Percentiles rank a stretch among this genome's conserved stretches.
Conservation (phyloP, 2,113 vertebrate genomes). For the Aspidoscelis tigris region DNA sequence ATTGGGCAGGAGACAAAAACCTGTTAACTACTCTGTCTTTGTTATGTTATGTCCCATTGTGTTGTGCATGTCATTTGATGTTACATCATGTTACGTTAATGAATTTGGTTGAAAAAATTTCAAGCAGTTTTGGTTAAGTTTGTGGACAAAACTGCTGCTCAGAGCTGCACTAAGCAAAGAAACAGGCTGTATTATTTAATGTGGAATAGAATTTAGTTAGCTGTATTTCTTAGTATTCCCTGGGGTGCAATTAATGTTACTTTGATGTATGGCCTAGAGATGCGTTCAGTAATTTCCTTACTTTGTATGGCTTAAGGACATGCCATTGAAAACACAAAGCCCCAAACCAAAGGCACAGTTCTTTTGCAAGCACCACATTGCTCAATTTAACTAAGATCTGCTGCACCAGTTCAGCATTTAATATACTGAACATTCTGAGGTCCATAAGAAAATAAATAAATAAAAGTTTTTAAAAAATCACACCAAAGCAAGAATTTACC, state of each 20-base stretch:
- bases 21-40: too few relatives aligned
- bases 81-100: background rate
- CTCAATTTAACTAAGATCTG: background rate
- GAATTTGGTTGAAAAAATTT: background rate
- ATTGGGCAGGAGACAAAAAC: too few relatives aligned
- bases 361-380: background rate
- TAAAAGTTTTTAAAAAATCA: too few relatives aligned
- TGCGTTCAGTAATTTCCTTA: background rate
- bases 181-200: background rate
- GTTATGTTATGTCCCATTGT: too few relatives aligned
- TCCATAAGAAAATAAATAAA: too few relatives aligned
- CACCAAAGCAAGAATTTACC: too few relatives aligned
- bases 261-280: background rate
- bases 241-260: too few relatives aligned
- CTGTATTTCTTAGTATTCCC: background rate
- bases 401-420: too few relatives aligned
- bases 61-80: too few relatives aligned
- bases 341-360: background rate
- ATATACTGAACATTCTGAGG: too few relatives aligned
- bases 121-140: background rate
- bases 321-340: too few relatives aligned
- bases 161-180: background rate
- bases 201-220: background rate
- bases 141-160: background rate
- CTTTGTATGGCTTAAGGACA: background rate